Evolutionary conservation across 2,888 invertebrate genomes (phyloP), one percentile per base, ranked within the genome.

Genomic region (Argyra leucocephala): DNA sequence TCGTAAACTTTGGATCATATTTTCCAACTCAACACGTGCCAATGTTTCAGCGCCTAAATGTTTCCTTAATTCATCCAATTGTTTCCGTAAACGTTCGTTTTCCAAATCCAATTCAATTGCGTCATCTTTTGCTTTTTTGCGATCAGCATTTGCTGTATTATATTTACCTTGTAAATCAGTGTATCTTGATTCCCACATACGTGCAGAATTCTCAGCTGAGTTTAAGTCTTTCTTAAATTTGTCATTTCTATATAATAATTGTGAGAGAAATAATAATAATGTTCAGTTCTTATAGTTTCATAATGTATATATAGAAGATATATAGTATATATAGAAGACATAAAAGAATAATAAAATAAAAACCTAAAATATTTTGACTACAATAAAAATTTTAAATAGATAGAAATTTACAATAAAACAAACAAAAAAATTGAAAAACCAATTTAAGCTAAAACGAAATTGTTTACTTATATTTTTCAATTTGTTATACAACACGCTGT

Each of bases 21-120:
- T 97, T 82, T 98, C 96, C 73, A 95, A 85, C 76, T 97, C 96
- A 67, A 97, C 93, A 71, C 97, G 88, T 69, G 90, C 87, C 69
- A 99, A 81, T 63, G 94, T 94, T 82, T 99, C 98, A 71, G 93
- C 91, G 74, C 98, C 97, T 63, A 97, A 82, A 73, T 91, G 89
- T 78, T 92, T 93, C 72, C 92, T 88, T 3, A 91, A 85, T 67
- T 90, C 89, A 0, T 89, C 90, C 70, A 93, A 82, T 71, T 90
- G 86, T 69, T 89, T 88, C 70, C 88, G 86, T 65, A 94, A 80
- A 68, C 88, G 88, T 66, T 89, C 90, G 69, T 88, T 74, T 73
- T 91, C 91, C 72, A 88, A 88, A 69, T 88, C 87, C 64, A 92
- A 80, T 66, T 93, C 94, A 84, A 89, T 80, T 61, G 83, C 81